These are phyloP conservation scores for Falco rusticolus DNA, from an alignment of 2,797 vertebrate genomes.

Conservation along the genomic window DNA sequence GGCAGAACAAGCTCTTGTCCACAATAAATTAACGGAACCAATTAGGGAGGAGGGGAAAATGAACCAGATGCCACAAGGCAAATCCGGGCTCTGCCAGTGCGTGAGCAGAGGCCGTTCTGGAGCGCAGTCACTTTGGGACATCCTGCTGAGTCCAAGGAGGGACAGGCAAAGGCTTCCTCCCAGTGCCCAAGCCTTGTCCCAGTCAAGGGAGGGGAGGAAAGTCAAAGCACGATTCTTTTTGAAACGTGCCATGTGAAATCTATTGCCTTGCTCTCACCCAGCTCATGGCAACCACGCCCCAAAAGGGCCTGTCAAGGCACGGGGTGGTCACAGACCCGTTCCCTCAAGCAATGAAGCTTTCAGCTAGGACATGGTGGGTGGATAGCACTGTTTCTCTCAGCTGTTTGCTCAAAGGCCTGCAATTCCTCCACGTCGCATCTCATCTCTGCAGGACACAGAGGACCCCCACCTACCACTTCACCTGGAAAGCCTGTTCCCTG, in stretches of 20 bases:
- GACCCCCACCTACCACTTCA: background rate
- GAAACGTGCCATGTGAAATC: background rate
- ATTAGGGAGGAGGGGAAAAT: constrained; percentile 9
- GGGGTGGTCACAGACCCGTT: background rate
- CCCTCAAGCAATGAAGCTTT: background rate
- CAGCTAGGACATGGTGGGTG: background rate
- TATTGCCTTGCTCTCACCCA: background rate
- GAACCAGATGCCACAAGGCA: background rate
- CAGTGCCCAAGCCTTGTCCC: background rate
- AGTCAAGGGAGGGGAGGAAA: background rate
- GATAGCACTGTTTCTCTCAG: background rate
- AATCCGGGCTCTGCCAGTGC: background rate
- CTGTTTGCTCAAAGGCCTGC: background rate
- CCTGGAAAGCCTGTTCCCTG: background rate
- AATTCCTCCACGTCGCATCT: background rate
- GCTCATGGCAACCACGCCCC: background rate
- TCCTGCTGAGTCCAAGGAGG: background rate
- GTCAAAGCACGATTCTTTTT: background rate
- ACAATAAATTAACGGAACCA: constrained; percentile 41
- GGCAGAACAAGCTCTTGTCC: constrained; percentile 51
- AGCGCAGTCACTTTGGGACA: background rate
- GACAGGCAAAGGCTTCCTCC: background rate
- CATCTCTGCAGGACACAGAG: background rate
- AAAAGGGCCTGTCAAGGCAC: background rate
- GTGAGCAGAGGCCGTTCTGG: background rate